phyloP scores from a whole-genome alignment of 2,797 vertebrate genomes.

The Sebastiscus tertius region DNA sequence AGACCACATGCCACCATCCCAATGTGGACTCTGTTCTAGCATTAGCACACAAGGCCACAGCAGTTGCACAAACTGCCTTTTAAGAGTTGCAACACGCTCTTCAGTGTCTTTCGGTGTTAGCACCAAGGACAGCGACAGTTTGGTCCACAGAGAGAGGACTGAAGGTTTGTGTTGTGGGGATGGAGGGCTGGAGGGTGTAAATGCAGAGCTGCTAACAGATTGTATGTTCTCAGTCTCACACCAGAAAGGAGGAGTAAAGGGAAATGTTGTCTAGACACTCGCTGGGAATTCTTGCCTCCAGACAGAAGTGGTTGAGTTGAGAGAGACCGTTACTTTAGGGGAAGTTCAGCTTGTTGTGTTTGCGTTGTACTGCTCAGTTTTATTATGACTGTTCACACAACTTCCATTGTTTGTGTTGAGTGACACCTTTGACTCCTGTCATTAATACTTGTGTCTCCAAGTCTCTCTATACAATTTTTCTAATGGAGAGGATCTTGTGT shows the following conservation, averaged over 20 bases:
- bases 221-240: constrained; percentile 72
- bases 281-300: constrained; percentile 20
- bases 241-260: constrained; percentile 51
- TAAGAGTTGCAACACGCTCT: constrained; percentile 70
- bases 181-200: constrained; percentile 64
- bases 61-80: constrained; percentile 72
- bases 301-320: constrained; percentile 15
- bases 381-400: not conserved
- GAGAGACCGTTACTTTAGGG: not conserved
- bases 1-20: not conserved
- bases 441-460: not conserved
- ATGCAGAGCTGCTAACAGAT: constrained; percentile 75
- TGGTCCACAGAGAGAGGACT: constrained; percentile 64
- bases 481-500: not conserved
- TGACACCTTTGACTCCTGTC: not conserved
- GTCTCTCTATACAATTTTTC: not conserved
- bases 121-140: constrained; percentile 68
- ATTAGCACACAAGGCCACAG: constrained; percentile 44
- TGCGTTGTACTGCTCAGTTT: not conserved
- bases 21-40: constrained; percentile 35
- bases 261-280: constrained; percentile 41
- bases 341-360: constrained; percentile 1
- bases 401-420: not conserved
- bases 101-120: constrained; percentile 32
- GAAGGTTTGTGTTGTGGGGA: constrained; percentile 43